Conservation (phyloP, 2,113 vertebrate genomes). For the Anthoscopus minutus region DNA sequence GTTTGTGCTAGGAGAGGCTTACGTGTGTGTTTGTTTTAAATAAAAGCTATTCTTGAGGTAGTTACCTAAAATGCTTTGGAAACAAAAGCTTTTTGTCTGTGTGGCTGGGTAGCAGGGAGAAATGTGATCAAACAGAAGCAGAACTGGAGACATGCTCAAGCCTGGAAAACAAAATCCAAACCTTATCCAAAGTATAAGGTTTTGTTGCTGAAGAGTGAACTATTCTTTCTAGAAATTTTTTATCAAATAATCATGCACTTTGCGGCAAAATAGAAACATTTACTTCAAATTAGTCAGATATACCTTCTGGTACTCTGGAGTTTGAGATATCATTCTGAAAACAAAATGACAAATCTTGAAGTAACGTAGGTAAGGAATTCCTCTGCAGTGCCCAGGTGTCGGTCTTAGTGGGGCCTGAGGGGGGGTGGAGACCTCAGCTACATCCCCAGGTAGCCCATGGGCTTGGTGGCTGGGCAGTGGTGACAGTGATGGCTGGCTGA, state of each 20-base stretch:
- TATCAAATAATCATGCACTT: neutral
- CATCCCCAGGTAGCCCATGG: rapidly evolving
- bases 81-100: neutral
- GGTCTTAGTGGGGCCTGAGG: neutral
- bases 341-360: neutral
- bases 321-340: neutral
- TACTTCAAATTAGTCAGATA: neutral
- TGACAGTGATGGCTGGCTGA: neutral
- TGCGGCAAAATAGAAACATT: neutral
- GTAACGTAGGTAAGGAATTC: neutral
- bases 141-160: neutral
- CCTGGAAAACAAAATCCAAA: neutral
- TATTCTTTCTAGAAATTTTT: neutral
- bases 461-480: rapidly evolving
- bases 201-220: neutral
- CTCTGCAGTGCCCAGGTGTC: neutral
- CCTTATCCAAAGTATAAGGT: neutral
- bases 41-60: neutral
- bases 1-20: neutral
- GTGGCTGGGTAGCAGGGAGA: neutral
- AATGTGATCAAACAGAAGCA: neutral
- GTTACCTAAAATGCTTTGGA: neutral
- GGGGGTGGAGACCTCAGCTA: neutral
- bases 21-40: neutral
- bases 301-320: neutral